phyloP scores from a whole-genome alignment of 1,140 invertebrate genomes.

The Belonocnema kinseyi region DNA sequence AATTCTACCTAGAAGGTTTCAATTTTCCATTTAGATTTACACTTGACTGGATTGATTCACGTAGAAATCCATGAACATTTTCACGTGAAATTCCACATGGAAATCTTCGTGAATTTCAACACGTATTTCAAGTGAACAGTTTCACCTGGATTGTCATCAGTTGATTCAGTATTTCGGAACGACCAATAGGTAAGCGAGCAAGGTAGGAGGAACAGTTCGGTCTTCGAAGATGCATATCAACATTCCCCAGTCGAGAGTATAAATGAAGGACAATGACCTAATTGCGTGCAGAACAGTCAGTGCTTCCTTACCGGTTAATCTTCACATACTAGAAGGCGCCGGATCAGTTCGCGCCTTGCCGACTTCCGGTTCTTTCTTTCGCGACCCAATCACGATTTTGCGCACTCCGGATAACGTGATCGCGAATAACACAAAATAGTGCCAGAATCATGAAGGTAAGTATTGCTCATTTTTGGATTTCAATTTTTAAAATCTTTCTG shows the following conservation, averaged over 20 bases:
- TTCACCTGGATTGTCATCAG: no score
- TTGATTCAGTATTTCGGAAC: conserved; percentile 2
- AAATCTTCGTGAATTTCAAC: no score
- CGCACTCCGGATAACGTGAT: not conserved
- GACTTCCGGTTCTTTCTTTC: conserved; percentile 35
- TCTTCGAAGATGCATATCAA: conserved; percentile 57
- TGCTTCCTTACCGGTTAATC: conserved; percentile 64
- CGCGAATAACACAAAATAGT: no score
- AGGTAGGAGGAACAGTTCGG: conserved; percentile 49
- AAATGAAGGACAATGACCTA: conserved; percentile 75
- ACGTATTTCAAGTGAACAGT: no score
- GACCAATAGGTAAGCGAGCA: conserved; percentile 25
- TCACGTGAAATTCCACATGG: no score
- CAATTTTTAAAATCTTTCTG: no score
- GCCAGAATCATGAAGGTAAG: no score
- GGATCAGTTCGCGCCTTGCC: conserved; percentile 9
- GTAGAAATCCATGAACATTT: no score
- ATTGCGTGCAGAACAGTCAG: conserved; percentile 70
- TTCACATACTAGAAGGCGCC: conserved; percentile 33
- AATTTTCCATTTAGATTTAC: no score
- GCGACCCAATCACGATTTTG: not conserved
- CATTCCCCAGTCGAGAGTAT: conserved; percentile 61
- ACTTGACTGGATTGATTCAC: no score
- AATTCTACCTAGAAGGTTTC: no score
- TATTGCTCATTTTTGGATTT: no score